Base-by-base conservation (phyloP, 2,888 invertebrate species). In the Bimastos eiseni region DNA sequence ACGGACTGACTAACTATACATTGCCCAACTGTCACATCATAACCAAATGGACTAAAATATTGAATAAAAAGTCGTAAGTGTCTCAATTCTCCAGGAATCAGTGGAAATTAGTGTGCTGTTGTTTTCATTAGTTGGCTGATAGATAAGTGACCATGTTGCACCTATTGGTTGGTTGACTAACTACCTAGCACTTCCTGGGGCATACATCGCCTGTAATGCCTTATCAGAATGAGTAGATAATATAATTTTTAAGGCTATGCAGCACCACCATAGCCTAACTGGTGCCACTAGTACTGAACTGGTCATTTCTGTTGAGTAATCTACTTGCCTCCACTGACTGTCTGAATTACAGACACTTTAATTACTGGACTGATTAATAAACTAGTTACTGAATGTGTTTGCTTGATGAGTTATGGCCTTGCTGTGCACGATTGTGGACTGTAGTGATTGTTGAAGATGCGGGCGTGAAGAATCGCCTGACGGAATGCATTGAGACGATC, bases 401-500 rank as follows among this genome's bases (percentile, higher is more conserved):
- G 70, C 1, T 49, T 49, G 70, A 70, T 70, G 30, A 70, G 70
- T 70, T 30, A 70, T n/a, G 70, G 30, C n/a, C 70, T 70, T 70
- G 70, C 30, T 30, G n/a, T 70, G 70, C 70, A 70, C 70, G 70
- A 70, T 70, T 70, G 70, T 70, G 36, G 37, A 88, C 37, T 83
- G n/a, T 86, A 88, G 90, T 91, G 21, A 90, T 92, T 91, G 44
- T 94, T 94, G 95, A 95, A 93, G 99, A 99, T 96, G 98, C 99
- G 89, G 98, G 98, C 70, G 98, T 99, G 4, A 96, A 98, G 92
- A 98, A 98, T 33, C 97, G 99, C 92, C 96, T 99, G 88, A 98
- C 99, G 94, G 99, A 99, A 96, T 99, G 99, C 94, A 96, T 99
- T 94, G 99, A 99, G 96, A 98, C 98, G 36, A 99, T 99, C 94